A percentile compares a stretch with the other conserved stretches of the same genome.
Conservation (phyloP, 2,797 vertebrate species). For the Ctenopoma kingsleyae region DNA sequence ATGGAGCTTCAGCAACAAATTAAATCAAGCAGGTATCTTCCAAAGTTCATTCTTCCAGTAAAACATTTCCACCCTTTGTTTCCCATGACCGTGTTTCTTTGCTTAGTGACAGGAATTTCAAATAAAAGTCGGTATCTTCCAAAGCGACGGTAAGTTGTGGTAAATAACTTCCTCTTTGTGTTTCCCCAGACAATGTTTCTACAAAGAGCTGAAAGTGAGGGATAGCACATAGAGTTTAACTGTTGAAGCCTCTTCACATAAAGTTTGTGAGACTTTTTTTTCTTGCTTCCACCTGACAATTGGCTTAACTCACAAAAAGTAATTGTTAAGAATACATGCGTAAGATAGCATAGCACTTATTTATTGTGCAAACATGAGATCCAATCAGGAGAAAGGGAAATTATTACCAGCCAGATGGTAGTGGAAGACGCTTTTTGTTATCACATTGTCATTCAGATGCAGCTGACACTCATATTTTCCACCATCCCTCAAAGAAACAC, state of each 20-base stretch:
- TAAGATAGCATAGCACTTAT: not conserved
- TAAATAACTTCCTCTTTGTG: not conserved
- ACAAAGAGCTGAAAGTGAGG: no score
- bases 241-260: no score
- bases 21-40: not conserved
- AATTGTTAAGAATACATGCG: no score
- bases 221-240: no score
- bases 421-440: conserved; percentile 33
- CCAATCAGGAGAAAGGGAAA: not conserved
- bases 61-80: not conserved
- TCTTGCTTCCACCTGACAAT: no score
- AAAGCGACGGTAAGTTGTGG: not conserved
- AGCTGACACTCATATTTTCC: conserved; percentile 64
- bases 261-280: no score
- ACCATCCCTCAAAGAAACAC: not conserved
- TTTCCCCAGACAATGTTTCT: not conserved
- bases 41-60: no score
- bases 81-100: not conserved
- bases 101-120: not conserved
- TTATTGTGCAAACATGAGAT: not conserved
- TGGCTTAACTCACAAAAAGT: no score
- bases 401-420: conserved; percentile 36
- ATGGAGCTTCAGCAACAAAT: not conserved
- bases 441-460: conserved; percentile 30
- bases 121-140: no score